Base-by-base conservation (phyloP, 1,140 invertebrate genomes). In the Paralvinella palmiformis region DNA sequence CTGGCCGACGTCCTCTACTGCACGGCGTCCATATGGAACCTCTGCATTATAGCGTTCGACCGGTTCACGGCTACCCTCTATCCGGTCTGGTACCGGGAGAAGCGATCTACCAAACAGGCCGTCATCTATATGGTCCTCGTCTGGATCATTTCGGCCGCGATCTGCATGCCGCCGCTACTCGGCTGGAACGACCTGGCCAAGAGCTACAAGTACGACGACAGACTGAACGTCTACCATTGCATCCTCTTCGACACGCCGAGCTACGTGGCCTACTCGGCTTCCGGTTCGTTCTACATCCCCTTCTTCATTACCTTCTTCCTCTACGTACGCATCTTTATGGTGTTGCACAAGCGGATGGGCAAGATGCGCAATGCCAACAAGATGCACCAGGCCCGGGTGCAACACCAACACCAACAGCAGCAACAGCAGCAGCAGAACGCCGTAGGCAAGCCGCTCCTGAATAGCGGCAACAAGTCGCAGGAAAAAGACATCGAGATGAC, bases 251-350 rank as follows among this genome's bases (percentile, higher is more conserved):
- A 72, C 44, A 73, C 71, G 13, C 86, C 88, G 58, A 90, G 90
- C 24, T 99, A 99, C 83, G 96, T 99, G 70, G 83, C 99, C 55
- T 98, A 92, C 81, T 94, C 92, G 3, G 93, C 94, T 1, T 85
- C 95, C 27, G 92, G 94, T 7, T 95, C 92, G 57, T 98, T 98
- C 85, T 95, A 94, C 79, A 89, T 97, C 71, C 94, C 95, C 13
- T 94, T 94, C 88, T 86, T 94, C 69, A 88, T 97, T 36, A 96
- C 97, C 91, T 83, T 96, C 57, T 95, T 96, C 84, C 92, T 98
- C 82, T 97, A 98, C 81, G 93, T 92, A 86, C 85, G 91, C 67
- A 97, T 98, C 70, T 97, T 97, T 82, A 86, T 89, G 62, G 92
- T 76, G 31, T 68, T 82, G 24, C 63, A 68, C 29, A 55, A 62